phyloP scores from a whole-genome alignment of 1,140 invertebrate genomes.

The Temnothorax nylanderi region DNA sequence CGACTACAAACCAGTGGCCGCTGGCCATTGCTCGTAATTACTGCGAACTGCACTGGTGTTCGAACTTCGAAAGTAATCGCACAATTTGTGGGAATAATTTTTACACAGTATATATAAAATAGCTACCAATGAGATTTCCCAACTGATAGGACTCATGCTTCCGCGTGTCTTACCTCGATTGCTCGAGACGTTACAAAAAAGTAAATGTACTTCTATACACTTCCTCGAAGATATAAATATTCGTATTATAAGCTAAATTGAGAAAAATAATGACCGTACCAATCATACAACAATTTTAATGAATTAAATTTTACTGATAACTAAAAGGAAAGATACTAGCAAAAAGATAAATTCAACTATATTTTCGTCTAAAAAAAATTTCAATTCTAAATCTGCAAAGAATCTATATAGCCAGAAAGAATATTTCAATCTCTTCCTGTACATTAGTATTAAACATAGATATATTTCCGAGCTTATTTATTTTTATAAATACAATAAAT shows the following conservation, averaged over 20 bases:
- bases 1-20: slow-evolving; percentile 22
- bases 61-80: background rate
- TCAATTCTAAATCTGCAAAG: background rate
- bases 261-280: background rate
- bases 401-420: background rate
- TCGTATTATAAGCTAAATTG: background rate
- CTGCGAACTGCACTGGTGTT: background rate
- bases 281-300: background rate
- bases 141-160: background rate
- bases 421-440: background rate
- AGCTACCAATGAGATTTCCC: background rate
- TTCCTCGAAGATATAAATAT: background rate
- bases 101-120: background rate
- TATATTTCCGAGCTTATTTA: background rate
- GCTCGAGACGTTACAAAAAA: background rate
- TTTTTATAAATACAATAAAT: background rate
- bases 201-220: background rate
- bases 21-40: slow-evolving; percentile 62
- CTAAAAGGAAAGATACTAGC: background rate
- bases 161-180: background rate
- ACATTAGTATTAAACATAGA: background rate
- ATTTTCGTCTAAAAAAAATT: background rate
- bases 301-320: background rate
- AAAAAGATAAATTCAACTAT: background rate
- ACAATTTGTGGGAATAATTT: slow-evolving; percentile 7